Evolutionary conservation across 2,797 vertebrate genomes (phyloP).

Genomic region (Enteromius viviparus): DNA sequence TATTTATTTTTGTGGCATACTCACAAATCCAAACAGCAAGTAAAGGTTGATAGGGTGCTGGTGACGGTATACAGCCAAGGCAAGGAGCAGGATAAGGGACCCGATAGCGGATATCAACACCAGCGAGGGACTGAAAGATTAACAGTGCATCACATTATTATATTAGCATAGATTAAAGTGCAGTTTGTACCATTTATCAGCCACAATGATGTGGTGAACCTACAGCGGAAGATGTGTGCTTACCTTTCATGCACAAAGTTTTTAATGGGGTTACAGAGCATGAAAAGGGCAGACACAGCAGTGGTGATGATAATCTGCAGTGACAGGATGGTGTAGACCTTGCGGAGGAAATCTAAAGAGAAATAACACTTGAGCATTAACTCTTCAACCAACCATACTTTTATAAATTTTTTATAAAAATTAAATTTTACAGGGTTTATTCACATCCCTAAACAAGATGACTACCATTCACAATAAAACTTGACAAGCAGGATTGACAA

Average conservation of each 20-base stretch:
- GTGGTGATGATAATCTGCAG: slow-evolving; percentile 90
- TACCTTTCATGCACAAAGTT: slow-evolving; percentile 89
- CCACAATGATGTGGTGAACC: neutral
- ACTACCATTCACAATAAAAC: neutral
- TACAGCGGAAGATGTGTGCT: neutral
- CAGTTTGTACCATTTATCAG: neutral
- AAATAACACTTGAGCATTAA: neutral
- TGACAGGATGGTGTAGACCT: slow-evolving; percentile 92
- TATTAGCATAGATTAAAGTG: neutral
- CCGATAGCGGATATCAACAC: slow-evolving; percentile 84
- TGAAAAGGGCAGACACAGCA: slow-evolving; percentile 83
- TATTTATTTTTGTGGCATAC: slow-evolving; percentile 61
- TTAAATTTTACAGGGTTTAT: neutral
- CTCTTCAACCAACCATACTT: neutral
- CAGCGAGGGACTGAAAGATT: slow-evolving; percentile 81
- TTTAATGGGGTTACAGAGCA: slow-evolving; percentile 83
- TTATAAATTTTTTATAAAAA: too few relatives aligned
- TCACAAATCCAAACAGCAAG: slow-evolving; percentile 91
- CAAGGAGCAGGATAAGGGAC: slow-evolving; percentile 84
- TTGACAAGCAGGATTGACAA: too few relatives aligned
- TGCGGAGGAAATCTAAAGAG: slow-evolving; percentile 86
- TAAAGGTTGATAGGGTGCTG: slow-evolving; percentile 92
- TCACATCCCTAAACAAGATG: neutral
- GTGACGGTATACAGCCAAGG: slow-evolving; percentile 86
- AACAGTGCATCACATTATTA: neutral